Evolutionary conservation across 2,113 vertebrate species (phyloP).

Genomic region (Deroptyus accipitrinus): DNA sequence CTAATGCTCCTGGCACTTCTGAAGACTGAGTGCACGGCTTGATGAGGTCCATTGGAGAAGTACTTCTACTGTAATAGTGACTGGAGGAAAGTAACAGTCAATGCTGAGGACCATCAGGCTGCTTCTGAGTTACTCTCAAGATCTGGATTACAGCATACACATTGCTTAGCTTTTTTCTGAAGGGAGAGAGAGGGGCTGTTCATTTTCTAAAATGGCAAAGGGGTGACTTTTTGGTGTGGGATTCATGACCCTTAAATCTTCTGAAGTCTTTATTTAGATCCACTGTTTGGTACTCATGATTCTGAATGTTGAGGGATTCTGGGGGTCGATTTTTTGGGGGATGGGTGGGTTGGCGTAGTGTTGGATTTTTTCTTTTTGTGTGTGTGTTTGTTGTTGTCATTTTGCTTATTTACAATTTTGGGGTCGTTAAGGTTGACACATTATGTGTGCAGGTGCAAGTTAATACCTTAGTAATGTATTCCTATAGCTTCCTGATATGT

Average conservation of each 20-base stretch:
- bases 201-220: fast-evolving
- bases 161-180: background rate
- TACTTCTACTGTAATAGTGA: fast-evolving
- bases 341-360: too few relatives aligned
- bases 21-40: fast-evolving
- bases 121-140: background rate
- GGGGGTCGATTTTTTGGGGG: background rate
- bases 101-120: fast-evolving
- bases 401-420: background rate
- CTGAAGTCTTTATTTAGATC: background rate
- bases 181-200: background rate
- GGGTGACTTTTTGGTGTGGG: background rate
- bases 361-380: background rate
- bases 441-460: background rate
- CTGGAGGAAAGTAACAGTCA: fast-evolving
- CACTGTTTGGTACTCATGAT: fast-evolving
- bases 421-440: background rate
- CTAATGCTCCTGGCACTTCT: background rate
- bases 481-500: background rate
- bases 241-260: background rate
- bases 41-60: background rate
- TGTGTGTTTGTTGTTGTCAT: background rate
- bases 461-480: background rate
- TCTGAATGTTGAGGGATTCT: fast-evolving
- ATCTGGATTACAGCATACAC: fast-evolving